These are phyloP conservation scores for Scrobipalpa costella DNA, from an alignment of 2,888 invertebrate genomes.

Conservation along the genomic window DNA sequence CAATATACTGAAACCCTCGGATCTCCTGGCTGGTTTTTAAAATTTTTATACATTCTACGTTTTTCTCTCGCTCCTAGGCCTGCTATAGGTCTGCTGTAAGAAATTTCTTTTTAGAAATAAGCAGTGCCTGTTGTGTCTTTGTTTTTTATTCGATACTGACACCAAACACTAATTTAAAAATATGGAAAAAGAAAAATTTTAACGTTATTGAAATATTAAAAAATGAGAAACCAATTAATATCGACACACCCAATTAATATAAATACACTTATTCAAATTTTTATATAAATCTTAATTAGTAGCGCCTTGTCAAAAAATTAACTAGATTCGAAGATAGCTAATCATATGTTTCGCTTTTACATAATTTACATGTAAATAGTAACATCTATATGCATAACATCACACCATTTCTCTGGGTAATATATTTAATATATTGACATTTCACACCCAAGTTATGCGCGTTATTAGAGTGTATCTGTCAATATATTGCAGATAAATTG, in stretches of 20 bases:
- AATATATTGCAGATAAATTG: constrained; percentile 19
- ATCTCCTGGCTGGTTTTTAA: too few relatives aligned
- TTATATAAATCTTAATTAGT: constrained; percentile 21
- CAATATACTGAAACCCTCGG: too few relatives aligned
- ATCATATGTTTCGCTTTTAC: constrained; percentile 16
- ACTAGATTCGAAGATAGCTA: constrained; percentile 19
- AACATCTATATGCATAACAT: constrained; percentile 3
- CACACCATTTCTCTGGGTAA: constrained; percentile 18
- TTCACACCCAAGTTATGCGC: constrained; percentile 16
- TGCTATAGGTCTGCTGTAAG: too few relatives aligned
- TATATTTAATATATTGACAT: constrained; percentile 20
- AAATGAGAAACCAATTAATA: constrained; percentile 18
- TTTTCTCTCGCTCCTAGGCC: too few relatives aligned
- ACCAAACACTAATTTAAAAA: not conserved
- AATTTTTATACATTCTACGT: too few relatives aligned
- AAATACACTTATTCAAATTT: constrained; percentile 17
- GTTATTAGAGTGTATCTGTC: constrained; percentile 6
- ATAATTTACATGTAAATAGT: constrained; percentile 9
- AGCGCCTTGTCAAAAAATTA: constrained; percentile 22
- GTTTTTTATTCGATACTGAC: too few relatives aligned
- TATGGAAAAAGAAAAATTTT: not conserved
- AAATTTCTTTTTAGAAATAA: too few relatives aligned
- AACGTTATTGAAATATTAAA: not conserved
- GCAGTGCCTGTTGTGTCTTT: too few relatives aligned
- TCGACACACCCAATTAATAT: constrained; percentile 21